phyloP scores from a whole-genome alignment of 2,888 invertebrate species.

The Periphyllus acericola region DNA sequence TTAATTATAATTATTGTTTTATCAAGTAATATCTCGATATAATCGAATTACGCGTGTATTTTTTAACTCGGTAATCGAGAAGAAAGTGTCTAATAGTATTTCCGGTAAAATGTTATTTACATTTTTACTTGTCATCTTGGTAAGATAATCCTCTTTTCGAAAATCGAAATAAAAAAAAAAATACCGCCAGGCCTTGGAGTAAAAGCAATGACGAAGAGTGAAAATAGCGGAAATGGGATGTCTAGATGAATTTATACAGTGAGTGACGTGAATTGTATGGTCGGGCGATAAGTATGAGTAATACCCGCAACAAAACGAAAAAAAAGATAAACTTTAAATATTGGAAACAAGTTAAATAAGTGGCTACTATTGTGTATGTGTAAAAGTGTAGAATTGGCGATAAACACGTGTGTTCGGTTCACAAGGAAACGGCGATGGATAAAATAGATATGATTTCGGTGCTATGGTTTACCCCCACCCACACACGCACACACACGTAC shows the following conservation, averaged over 20 bases:
- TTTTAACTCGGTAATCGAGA: background rate
- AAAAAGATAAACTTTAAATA: conserved; percentile 45
- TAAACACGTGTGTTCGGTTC: conserved; percentile 17
- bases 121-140: conserved; percentile 6
- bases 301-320: conserved; percentile 17
- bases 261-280: conserved; percentile 37
- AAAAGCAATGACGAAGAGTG: background rate
- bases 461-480: background rate
- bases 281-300: conserved; percentile 18
- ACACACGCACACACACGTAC: background rate
- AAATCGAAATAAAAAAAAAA: background rate
- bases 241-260: conserved; percentile 19
- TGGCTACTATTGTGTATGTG: conserved; percentile 36
- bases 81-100: background rate
- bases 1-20: background rate
- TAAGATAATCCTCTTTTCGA: conserved; percentile 21
- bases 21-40: background rate
- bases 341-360: conserved; percentile 36
- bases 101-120: background rate
- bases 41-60: background rate
- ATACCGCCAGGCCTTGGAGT: background rate
- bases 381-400: conserved; percentile 27
- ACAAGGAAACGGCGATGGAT: background rate
- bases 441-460: conserved; percentile 20
- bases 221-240: conserved; percentile 43